Evolutionary conservation across 2,797 vertebrate species (phyloP).

Genomic region (Microctenopoma stevenorrisi): DNA sequence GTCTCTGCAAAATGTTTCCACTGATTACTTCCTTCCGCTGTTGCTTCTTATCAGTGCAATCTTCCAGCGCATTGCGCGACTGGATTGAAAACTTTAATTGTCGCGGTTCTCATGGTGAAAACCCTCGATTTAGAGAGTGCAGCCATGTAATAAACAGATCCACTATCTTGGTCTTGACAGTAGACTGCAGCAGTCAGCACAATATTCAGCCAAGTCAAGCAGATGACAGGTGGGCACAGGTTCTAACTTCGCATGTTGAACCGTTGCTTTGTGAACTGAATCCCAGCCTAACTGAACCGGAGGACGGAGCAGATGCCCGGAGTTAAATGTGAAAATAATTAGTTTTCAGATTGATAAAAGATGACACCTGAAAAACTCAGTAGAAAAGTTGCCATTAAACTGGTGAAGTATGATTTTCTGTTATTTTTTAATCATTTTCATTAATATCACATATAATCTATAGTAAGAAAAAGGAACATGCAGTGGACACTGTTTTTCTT

Average conservation of each 20-base stretch:
- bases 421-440: too few species aligned
- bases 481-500: too few species aligned
- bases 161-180: not conserved
- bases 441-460: too few species aligned
- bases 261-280: conserved; percentile 3
- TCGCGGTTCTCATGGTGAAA: not conserved
- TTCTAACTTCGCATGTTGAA: not conserved
- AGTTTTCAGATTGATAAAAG: not conserved
- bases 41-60: conserved; percentile 39
- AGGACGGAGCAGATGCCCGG: conserved; percentile 18
- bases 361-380: not conserved
- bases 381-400: not conserved
- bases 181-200: conserved; percentile 27
- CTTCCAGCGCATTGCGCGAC: conserved; percentile 25
- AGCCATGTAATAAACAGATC: conserved; percentile 16
- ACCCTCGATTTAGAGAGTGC: conserved; percentile 10
- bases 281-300: conserved; percentile 7
- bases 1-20: conserved; percentile 12
- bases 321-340: conserved; percentile 15
- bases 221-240: conserved; percentile 19
- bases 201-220: conserved; percentile 32
- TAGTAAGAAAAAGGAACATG: too few species aligned
- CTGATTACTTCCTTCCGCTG: conserved; percentile 28
- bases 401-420: too few species aligned
- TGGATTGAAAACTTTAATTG: conserved; percentile 30